These are phyloP conservation scores for Agrilus biguttatus DNA, from an alignment of 2,888 invertebrate genomes.

Conservation along the genomic window DNA sequence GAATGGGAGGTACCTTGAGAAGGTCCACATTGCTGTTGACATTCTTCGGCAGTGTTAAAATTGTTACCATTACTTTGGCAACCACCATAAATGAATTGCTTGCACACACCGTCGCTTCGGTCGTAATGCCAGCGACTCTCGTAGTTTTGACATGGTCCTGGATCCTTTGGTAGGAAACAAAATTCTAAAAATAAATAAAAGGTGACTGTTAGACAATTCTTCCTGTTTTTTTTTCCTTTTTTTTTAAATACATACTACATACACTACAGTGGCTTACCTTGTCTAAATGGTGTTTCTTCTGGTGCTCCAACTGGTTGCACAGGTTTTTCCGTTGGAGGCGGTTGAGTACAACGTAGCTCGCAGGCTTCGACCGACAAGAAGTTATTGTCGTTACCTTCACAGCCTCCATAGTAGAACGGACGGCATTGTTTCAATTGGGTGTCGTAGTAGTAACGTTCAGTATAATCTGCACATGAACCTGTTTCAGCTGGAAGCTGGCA, in stretches of 20 bases:
- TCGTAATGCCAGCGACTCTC: constrained; percentile 59
- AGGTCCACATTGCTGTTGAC: constrained; percentile 52
- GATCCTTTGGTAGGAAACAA: constrained; percentile 52
- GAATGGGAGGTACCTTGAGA: constrained; percentile 46
- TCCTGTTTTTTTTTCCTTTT: not conserved
- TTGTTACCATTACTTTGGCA: constrained; percentile 73
- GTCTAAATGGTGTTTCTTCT: constrained; percentile 12
- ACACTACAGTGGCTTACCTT: too few species aligned
- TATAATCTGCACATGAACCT: constrained; percentile 67
- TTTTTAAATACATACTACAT: not conserved
- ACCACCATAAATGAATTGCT: constrained; percentile 65
- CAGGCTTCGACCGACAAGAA: constrained; percentile 58
- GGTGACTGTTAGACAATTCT: too few species aligned
- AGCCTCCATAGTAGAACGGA: constrained; percentile 81
- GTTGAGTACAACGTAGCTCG: constrained; percentile 40
- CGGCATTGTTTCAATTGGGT: constrained; percentile 56
- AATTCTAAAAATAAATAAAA: constrained; percentile 39
- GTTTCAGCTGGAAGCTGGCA: constrained; percentile 63
- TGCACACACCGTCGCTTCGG: constrained; percentile 54
- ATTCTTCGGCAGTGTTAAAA: constrained; percentile 53
- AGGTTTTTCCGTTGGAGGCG: constrained; percentile 3
- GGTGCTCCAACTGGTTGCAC: constrained; percentile 1
- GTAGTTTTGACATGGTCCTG: constrained; percentile 48
- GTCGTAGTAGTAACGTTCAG: constrained; percentile 71
- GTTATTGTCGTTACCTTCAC: constrained; percentile 83